A percentile compares a stretch with the other conserved stretches of the same genome.
These are phyloP conservation scores for Graptemys geographica DNA, from an alignment of 2,797 vertebrate species.

Conservation along the genomic window DNA sequence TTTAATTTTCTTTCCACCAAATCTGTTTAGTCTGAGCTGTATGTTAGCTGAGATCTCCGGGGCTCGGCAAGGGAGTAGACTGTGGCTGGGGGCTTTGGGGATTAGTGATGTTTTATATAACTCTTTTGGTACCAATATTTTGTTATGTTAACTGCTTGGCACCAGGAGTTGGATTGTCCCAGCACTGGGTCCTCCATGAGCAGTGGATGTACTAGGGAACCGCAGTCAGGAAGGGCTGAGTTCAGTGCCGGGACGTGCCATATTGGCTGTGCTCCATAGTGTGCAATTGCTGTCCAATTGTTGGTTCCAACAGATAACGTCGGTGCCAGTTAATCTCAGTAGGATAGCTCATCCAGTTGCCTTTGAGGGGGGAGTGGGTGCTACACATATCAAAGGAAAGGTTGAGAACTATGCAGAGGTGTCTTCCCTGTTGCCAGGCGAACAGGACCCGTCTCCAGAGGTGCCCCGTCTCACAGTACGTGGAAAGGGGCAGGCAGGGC, in stretches of 20 bases:
- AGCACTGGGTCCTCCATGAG: background rate
- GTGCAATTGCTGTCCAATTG: fast-evolving
- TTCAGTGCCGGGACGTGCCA: background rate
- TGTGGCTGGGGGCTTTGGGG: background rate
- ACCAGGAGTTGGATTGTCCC: background rate
- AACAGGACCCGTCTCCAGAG: background rate
- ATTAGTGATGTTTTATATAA: background rate
- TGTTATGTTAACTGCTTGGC: fast-evolving
- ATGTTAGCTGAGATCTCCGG: background rate
- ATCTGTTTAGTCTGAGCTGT: background rate
- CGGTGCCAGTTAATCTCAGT: background rate
- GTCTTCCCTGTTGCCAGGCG: background rate
- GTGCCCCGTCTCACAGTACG: fast-evolving
- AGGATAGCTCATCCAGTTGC: background rate
- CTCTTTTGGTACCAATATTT: background rate
- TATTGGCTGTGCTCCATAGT: fast-evolving
- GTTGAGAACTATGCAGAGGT: background rate
- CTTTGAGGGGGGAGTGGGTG: background rate
- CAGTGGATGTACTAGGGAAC: fast-evolving
- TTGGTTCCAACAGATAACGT: background rate
- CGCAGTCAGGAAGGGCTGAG: too few relatives aligned
- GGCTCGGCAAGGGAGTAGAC: background rate
- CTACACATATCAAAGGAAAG: background rate
- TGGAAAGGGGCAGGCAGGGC: background rate
- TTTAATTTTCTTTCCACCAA: background rate